phyloP scores from a whole-genome alignment of 2,113 vertebrate species.

The Fregata magnificens region DNA sequence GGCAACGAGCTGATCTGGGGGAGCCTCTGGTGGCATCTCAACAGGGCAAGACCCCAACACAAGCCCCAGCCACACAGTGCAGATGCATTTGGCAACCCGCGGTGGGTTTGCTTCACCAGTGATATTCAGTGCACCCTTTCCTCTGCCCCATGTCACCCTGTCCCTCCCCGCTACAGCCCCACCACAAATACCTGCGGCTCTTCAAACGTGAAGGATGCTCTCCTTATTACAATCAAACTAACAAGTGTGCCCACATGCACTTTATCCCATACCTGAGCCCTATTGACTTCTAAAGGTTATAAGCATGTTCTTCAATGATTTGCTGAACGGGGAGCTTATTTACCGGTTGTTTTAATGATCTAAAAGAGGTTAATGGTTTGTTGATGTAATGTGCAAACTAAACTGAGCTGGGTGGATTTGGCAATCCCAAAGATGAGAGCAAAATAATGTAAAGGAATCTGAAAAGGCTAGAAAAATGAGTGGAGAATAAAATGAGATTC shows the following conservation, averaged over 20 bases:
- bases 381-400: not conserved
- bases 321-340: not conserved
- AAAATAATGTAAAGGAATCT: not conserved
- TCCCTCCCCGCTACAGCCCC: not conserved
- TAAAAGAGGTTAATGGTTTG: not conserved
- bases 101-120: not conserved
- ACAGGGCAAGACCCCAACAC: not conserved
- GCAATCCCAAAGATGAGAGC: not conserved
- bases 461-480: slow-evolving; percentile 3
- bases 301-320: not conserved
- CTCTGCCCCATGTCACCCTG: not conserved
- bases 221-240: not conserved
- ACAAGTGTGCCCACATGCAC: accelerated
- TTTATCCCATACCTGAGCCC: not conserved
- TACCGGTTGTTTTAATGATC: not conserved
- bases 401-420: not conserved
- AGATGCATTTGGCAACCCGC: not conserved
- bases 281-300: not conserved
- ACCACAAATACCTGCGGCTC: not conserved
- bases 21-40: slow-evolving; percentile 4
- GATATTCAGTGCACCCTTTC: not conserved
- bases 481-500: slow-evolving; percentile 44
- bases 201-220: not conserved
- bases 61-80: not conserved
- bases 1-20: not conserved